phyloP scores from a whole-genome alignment of 2,113 vertebrate species.

The Dromiciops gliroides region DNA sequence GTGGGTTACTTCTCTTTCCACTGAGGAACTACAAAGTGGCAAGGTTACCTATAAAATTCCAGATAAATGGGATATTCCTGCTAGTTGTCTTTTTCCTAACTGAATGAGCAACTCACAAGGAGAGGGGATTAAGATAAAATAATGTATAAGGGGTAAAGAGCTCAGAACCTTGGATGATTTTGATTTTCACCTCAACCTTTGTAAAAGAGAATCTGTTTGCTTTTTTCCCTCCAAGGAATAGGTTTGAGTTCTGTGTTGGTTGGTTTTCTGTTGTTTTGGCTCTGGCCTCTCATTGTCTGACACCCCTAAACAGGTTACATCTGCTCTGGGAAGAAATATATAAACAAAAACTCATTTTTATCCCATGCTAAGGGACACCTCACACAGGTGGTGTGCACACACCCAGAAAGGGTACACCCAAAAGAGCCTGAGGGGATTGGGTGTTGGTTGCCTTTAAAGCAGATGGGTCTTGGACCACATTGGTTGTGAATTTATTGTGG shows the following conservation, averaged over 20 bases:
- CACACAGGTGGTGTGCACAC: neutral
- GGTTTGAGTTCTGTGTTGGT: neutral
- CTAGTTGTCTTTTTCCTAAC: too few relatives aligned
- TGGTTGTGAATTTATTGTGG: slow-evolving; percentile 61
- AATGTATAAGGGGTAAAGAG: neutral
- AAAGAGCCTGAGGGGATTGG: slow-evolving; percentile 55
- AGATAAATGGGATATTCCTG: neutral
- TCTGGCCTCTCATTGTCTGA: neutral
- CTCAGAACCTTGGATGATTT: neutral
- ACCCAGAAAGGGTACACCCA: slow-evolving; percentile 3
- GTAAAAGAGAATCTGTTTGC: neutral
- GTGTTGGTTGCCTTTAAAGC: slow-evolving; percentile 50
- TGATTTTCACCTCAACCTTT: neutral
- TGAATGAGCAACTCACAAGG: neutral
- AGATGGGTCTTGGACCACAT: slow-evolving; percentile 48
- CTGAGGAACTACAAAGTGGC: neutral
- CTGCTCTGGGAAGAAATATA: neutral
- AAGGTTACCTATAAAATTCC: neutral
- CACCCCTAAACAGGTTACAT: neutral
- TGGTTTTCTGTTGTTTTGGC: neutral
- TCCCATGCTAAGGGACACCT: slow-evolving; percentile 3
- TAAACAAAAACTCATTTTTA: neutral
- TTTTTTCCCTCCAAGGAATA: neutral
- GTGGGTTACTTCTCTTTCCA: neutral
- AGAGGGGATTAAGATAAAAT: neutral